Evolutionary conservation across 2,113 vertebrate species (phyloP).

Genomic region (Pandion haliaetus): DNA sequence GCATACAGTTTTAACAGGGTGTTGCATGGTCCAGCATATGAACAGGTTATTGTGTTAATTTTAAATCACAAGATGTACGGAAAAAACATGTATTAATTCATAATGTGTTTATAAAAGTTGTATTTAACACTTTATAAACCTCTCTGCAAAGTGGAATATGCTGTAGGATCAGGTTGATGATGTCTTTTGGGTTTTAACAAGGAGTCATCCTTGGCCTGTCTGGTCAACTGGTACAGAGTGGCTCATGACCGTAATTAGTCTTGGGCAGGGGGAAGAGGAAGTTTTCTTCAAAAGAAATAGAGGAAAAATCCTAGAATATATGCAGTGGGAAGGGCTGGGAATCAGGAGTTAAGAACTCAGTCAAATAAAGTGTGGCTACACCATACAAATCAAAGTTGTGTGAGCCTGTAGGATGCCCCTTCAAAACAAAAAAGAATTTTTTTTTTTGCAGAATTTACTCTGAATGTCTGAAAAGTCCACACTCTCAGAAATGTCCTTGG

Average conservation of each 20-base stretch:
- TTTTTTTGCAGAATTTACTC: not conserved
- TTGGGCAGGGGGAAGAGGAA: not conserved
- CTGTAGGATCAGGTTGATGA: not conserved
- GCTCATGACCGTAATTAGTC: not conserved
- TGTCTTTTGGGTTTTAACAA: not conserved
- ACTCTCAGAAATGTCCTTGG: not conserved
- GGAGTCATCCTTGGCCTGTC: not conserved
- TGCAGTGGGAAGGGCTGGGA: not conserved
- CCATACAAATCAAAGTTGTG: not conserved
- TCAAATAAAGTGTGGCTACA: not conserved
- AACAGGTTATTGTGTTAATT: not conserved
- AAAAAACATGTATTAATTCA: not conserved
- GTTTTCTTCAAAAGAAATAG: not conserved
- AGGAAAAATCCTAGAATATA: not conserved
- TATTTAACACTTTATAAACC: not conserved
- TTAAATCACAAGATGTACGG: not conserved
- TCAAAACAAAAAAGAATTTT: not conserved
- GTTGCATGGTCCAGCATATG: not conserved
- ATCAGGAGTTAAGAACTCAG: not conserved
- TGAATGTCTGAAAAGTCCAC: not conserved
- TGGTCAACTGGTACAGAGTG: not conserved
- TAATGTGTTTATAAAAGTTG: not conserved
- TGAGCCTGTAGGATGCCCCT: not conserved
- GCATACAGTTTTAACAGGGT: not conserved
- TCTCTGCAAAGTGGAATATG: not conserved